A percentile compares a stretch with the other conserved stretches of the same genome.
These are phyloP conservation scores for Ligdia adustata DNA, from an alignment of 2,888 invertebrate species.

Conservation along the genomic window DNA sequence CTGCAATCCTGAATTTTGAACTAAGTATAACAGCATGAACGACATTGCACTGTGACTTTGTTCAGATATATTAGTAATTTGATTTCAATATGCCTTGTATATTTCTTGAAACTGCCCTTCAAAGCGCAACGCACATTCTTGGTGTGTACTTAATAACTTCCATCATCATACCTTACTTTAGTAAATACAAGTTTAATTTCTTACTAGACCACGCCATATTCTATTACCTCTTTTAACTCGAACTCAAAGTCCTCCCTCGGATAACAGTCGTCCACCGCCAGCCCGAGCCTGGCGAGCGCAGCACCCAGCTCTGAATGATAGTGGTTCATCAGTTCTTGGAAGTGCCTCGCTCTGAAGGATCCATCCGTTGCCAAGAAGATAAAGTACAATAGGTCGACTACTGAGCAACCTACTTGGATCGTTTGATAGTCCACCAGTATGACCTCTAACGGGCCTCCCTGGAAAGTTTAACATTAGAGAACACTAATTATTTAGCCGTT, in stretches of 20 bases:
- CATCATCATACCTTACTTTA: background rate
- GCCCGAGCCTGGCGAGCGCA: slow-evolving; percentile 43
- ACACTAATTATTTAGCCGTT: no score
- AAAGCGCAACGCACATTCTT: background rate
- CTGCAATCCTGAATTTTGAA: no score
- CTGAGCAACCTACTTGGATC: background rate
- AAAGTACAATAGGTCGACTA: slow-evolving; percentile 7
- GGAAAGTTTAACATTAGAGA: background rate
- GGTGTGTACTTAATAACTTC: background rate
- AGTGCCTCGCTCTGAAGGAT: slow-evolving; percentile 29
- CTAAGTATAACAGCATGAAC: no score
- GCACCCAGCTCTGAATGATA: slow-evolving; percentile 45
- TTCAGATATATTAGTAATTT: no score
- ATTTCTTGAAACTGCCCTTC: background rate
- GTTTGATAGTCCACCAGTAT: slow-evolving; percentile 9
- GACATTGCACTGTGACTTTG: no score
- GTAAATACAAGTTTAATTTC: background rate
- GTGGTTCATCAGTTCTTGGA: slow-evolving; percentile 37
- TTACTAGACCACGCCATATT: background rate
- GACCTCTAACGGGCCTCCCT: slow-evolving; percentile 5
- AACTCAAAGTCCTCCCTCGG: slow-evolving; percentile 50
- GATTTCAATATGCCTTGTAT: no score
- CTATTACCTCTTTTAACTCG: slow-evolving; percentile 47
- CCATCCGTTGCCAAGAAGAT: slow-evolving; percentile 8
- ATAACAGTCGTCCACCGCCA: slow-evolving; percentile 46